Evolutionary conservation across 2,888 invertebrate genomes (phyloP), one percentile per base, ranked within the genome.

Genomic region (Pyrrhia umbra): DNA sequence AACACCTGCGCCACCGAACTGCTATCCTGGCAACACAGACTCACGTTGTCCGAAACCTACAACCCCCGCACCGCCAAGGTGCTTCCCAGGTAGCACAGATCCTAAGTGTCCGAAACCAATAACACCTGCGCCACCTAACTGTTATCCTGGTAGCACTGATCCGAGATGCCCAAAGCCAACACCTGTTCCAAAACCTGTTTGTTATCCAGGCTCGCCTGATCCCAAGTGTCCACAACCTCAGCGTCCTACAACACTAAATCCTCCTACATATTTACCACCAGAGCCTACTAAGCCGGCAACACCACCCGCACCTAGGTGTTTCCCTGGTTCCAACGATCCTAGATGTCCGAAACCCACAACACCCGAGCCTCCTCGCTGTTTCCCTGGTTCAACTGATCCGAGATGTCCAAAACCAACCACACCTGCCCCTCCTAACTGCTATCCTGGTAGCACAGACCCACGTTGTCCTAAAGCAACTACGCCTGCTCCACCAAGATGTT

Each of bases 131-230:
- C 56, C 63, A 1, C 82, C 67, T 0, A 59, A 60, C 1, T 86
- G 87, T 42, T 85, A 69, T 60, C 91, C 91, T 3, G 91, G 91
- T 27, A 85, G 83, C 3, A 68, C 63, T 1, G 88, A 88, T 59
- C 82, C 86, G 21, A 66, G 87, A 49, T 85, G 82, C 45, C 77
- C 85, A 2, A 82, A 80, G 73, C 83, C 85, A 25, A 82, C 88
- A 0, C 39, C 60, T 18, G n/a, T n/a, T n/a, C 46, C 69, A 0
- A 75, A 81, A 8, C 85, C 83, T 4, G 61, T 54, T 13, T 85
- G 85, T 55, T 85, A 79, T 62, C 86, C 87, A 6, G 87, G 88
- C 0, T 77, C 65, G 6, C 58, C 59, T 0, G 90, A 90, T 79
- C 56, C 75, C 0, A 40, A 77, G 0, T 82, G 82, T 5, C 82